Evolutionary conservation across 1,140 invertebrate species (phyloP), one percentile per base, ranked within the genome.

Genomic region (Zaprionus nigranus): DNA sequence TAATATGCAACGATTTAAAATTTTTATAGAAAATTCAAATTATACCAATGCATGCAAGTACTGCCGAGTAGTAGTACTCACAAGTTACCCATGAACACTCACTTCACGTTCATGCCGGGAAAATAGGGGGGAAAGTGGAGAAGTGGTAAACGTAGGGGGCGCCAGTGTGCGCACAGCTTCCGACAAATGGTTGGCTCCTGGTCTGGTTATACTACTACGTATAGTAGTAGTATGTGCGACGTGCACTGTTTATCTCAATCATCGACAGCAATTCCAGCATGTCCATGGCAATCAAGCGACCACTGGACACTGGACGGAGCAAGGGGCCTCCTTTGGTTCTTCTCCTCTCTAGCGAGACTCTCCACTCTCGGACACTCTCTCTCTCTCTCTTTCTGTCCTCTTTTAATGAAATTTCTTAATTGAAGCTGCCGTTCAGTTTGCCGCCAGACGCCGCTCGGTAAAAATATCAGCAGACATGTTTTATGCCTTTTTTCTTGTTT

Each of bases 361-460:
- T 85, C 77, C 9, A 11, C 9, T 78, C 70, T 85, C 73, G 63
- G n/a, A n/a, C n/a, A n/a, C n/a, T n/a, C 74, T 67, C 65, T 64
- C 80, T 53, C 12, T 36, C 57, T 36, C 28, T 64, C 61, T 74
- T n/a, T 51, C 62, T 56, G 46, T 53, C 24, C 82, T 57, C 63
- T 64, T 83, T 86, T 88, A 90, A 90, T 88, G 75, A 88, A 88
- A 88, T 88, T 88, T 88, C 84, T 88, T 88, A 88, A 88, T 88
- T 88, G 84, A 88, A 90, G 85, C 75, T 78, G 85, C 75, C 78
- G 76, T 75, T 65, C 65, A 72, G 74, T 65, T 76, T 61, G 70
- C 51, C 28, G 49, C 51, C 82, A 87, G 83, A 87, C 82, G 79
- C 79, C 80, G 79, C 40, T 61, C 60, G 53, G 59, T 75, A 74